These are phyloP conservation scores for Urocyon cinereoargenteus DNA, from an alignment of 2,797 vertebrate species.

Conservation along the genomic window DNA sequence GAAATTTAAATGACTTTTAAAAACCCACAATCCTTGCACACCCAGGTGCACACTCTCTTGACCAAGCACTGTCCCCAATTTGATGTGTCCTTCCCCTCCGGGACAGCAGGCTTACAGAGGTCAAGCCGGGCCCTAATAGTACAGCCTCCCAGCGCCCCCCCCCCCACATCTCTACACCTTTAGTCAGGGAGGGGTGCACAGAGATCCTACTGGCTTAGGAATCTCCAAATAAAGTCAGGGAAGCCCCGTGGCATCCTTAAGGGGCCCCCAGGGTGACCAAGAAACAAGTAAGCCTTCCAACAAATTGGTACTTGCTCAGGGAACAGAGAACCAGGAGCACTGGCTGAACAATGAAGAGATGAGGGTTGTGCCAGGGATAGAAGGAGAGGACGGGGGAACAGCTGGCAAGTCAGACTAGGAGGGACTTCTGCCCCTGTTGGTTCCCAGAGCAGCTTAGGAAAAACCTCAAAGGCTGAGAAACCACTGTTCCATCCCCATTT, in stretches of 20 bases:
- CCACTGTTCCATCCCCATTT: not conserved
- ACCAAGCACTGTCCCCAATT: slow-evolving; percentile 55
- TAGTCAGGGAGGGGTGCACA: not conserved
- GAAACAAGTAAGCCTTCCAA: not conserved
- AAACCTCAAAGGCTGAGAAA: not conserved
- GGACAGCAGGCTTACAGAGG: slow-evolving; percentile 30
- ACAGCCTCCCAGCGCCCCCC: not conserved
- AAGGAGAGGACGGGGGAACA: not conserved
- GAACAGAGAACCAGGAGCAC: not conserved
- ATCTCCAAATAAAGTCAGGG: not conserved
- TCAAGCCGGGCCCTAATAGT: not conserved
- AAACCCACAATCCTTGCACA: slow-evolving; percentile 61
- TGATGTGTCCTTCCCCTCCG: not conserved
- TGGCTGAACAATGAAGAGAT: not conserved
- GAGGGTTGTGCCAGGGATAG: accelerated
- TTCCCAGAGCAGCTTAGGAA: not conserved
- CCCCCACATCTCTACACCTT: not conserved
- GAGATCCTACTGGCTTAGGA: not conserved
- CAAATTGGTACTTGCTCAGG: not conserved
- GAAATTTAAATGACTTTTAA: slow-evolving; percentile 68
- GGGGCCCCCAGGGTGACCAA: not conserved
- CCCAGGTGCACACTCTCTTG: slow-evolving; percentile 11
- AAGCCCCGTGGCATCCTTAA: not conserved
- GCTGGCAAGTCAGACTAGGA: not conserved
- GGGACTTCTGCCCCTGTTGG: not conserved